phyloP scores from a whole-genome alignment of 2,888 invertebrate genomes.

The Caenorhabditis macrosperma region DNA sequence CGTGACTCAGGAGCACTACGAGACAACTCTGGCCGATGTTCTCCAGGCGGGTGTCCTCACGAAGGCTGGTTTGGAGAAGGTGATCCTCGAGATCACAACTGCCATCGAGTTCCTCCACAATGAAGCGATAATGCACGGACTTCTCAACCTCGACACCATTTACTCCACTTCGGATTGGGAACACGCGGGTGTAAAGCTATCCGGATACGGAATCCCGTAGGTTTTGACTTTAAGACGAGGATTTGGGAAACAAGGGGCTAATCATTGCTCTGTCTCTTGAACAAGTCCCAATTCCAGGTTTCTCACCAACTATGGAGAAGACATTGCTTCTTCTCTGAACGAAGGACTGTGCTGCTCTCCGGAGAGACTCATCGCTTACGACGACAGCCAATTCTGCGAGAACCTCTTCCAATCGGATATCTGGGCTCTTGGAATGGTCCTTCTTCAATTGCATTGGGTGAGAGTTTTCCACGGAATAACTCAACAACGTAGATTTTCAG shows the following conservation, averaged over 20 bases:
- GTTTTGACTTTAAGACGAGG: constrained; percentile 4
- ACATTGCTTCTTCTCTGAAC: constrained; percentile 14
- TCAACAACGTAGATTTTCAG: constrained; percentile 1
- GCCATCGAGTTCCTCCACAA: neutral
- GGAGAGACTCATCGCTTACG: neutral
- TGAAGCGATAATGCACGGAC: neutral
- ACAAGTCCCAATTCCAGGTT: constrained; percentile 21
- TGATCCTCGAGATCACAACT: neutral
- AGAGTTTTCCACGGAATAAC: constrained; percentile 81
- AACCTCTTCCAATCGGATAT: constrained; percentile 86
- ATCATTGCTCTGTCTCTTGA: too few relatives aligned
- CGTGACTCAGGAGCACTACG: constrained; percentile 81
- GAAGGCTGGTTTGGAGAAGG: neutral
- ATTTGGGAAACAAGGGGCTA: constrained; percentile 79
- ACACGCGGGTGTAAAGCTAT: neutral
- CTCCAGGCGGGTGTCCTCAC: neutral
- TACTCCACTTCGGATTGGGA: neutral
- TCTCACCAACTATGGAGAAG: constrained; percentile 42
- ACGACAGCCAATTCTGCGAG: neutral
- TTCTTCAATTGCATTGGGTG: constrained; percentile 85
- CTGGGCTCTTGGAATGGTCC: constrained; percentile 94
- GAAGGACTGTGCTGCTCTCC: constrained; percentile 10
- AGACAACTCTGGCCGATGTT: constrained; percentile 84
- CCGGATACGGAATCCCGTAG: constrained; percentile 1
- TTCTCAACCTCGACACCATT: neutral